Base-by-base conservation (phyloP, 2,888 invertebrate species). In the Tachystola acroxantha region DNA sequence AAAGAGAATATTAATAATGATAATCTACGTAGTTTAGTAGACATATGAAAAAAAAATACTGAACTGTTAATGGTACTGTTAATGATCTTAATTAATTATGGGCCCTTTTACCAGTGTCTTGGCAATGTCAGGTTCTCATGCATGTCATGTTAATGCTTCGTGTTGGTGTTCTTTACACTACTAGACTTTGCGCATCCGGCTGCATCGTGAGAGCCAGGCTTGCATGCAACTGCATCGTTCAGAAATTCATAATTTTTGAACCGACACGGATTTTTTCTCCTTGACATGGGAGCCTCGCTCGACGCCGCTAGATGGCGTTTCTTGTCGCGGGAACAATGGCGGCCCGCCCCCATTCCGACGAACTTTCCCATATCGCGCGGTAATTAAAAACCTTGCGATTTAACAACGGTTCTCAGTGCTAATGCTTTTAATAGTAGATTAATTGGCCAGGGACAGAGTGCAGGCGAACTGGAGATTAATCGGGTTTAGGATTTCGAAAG, bases 331-430 rank as follows among this genome's bases (percentile, higher is more conserved):
- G 46, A 37, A 60, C 63, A 63, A 63, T 55, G 48, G 50, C 42
- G 26, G 10, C 59, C 45, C 68, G 65, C 64, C 67, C 57, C 57
- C 61, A 51, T 65, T 63, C 60, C 51, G 50, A 39, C 38, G 39
- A 50, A 46, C 47, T 58, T 59, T 69, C 63, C 43, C 62, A 68
- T 62, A 61, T 62, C 52, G 58, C 58, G 55, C 59, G 41, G 42
- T 47, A 43, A 48, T 45, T 50, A 59, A 57, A 56, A 57, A 55
- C 48, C 45, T 48, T 41, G 46, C 38, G 46, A 51, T 52, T 43
- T 49, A 46, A 43, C 57, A 57, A 54, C 53, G 57, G 63, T 47
- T 36, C 39, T 14, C 28, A 12, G 28, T n/a, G 9, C n/a, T 24
- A 24, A 24, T 29, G 20, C 14, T n/a, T 11, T 20, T 31, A 32